These are phyloP conservation scores for Bubo blakistoni DNA, from an alignment of 2,113 vertebrate species.

Conservation along the genomic window DNA sequence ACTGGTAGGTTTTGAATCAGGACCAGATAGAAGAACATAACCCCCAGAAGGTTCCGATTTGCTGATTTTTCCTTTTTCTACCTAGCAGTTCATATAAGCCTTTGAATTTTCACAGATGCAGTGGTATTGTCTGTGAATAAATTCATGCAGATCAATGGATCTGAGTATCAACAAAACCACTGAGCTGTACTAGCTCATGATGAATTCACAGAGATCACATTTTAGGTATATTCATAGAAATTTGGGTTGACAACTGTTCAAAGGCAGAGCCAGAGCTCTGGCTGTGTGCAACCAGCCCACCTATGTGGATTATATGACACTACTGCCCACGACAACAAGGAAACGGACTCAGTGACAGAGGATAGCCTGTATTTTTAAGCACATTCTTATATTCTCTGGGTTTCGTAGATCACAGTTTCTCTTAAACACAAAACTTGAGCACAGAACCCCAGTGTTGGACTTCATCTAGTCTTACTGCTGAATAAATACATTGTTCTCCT, in stretches of 20 bases:
- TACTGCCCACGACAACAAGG: neutral
- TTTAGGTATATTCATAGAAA: neutral
- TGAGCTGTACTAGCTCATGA: neutral
- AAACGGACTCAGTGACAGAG: neutral
- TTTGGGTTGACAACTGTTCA: neutral
- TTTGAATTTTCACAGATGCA: neutral
- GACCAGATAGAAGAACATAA: neutral
- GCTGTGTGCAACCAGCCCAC: neutral
- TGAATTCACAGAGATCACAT: neutral
- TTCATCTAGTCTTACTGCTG: neutral
- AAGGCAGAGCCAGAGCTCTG: neutral
- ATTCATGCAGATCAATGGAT: neutral
- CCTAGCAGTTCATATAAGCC: neutral
- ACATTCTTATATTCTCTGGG: neutral
- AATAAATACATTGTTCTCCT: neutral
- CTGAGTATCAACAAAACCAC: neutral
- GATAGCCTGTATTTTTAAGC: neutral
- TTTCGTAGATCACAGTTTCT: neutral
- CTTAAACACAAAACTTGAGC: neutral
- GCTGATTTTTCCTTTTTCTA: neutral
- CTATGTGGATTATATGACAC: neutral
- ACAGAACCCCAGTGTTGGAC: neutral
- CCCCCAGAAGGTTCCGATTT: neutral
- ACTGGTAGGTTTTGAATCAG: neutral
- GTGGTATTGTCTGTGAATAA: neutral